A percentile compares a stretch with the other conserved stretches of the same genome.
phyloP scores from a whole-genome alignment of 2,888 invertebrate genomes.

The Cosmia trapezina region DNA sequence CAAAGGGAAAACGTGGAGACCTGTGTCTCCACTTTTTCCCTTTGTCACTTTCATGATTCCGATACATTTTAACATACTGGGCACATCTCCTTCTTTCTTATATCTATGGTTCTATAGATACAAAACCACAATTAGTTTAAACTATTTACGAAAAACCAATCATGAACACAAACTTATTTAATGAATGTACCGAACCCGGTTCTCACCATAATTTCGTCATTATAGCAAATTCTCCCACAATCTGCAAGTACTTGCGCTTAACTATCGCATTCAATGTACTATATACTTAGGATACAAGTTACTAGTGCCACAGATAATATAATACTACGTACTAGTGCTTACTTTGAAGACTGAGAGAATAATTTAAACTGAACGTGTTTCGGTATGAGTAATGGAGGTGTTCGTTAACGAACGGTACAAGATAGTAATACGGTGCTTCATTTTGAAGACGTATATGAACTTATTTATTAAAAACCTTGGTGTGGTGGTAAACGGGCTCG shows the following conservation, averaged over 20 bases:
- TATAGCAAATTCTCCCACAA: conserved; percentile 38
- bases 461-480: not conserved
- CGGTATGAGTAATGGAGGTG: not conserved
- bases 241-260: conserved; percentile 18
- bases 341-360: conserved; percentile 36
- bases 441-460: not conserved
- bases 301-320: no score
- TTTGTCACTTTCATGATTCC: no score
- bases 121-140: not conserved
- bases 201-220: conserved; percentile 16
- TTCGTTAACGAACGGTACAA: conserved; percentile 7
- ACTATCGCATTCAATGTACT: conserved; percentile 39
- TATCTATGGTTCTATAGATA: no score
- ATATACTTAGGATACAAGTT: conserved; percentile 15
- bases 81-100: no score
- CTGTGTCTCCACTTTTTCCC: no score
- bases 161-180: conserved; percentile 2
- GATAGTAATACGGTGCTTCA: no score
- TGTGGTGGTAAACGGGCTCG: not conserved
- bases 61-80: no score
- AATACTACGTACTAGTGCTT: conserved; percentile 36
- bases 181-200: conserved; percentile 15
- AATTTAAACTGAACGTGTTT: conserved; percentile 30
- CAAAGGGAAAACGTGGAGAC: no score
- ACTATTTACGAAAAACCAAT: not conserved